Conservation (phyloP, 2,888 invertebrate species). For the Drosophila cyrtoloma region DNA sequence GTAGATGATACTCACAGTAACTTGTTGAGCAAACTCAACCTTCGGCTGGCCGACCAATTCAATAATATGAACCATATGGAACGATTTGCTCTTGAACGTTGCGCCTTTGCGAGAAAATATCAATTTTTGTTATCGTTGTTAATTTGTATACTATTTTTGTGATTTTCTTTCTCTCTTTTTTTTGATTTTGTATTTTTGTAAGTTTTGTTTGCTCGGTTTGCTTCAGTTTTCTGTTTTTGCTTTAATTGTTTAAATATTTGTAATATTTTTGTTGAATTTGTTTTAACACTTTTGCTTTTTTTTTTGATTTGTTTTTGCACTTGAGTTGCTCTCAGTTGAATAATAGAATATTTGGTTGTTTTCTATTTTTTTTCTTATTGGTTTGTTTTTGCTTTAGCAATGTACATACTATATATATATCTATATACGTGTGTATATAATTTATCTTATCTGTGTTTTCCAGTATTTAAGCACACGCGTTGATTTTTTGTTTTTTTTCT, state of each 20-base stretch:
- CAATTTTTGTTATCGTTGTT: constrained; percentile 44
- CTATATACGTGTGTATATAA: constrained; percentile 52
- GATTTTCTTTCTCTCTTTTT: constrained; percentile 6
- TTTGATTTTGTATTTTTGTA: constrained; percentile 22
- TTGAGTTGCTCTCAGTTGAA: constrained; percentile 49
- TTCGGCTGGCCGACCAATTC: constrained; percentile 92
- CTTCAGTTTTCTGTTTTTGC: constrained; percentile 35
- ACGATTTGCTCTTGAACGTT: constrained; percentile 85
- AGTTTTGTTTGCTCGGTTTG: constrained; percentile 41
- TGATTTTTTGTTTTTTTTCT: constrained; percentile 29
- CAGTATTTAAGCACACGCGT: constrained; percentile 76
- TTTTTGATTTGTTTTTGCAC: constrained; percentile 48
- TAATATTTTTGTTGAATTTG: constrained; percentile 25
- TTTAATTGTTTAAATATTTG: constrained; percentile 31
- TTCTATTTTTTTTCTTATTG: constrained; percentile 31
- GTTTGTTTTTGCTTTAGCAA: constrained; percentile 48
- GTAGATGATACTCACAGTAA: constrained; percentile 89
- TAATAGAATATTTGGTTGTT: constrained; percentile 25
- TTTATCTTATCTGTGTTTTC: constrained; percentile 76
- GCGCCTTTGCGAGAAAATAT: constrained; percentile 75
- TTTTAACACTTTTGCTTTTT: constrained; percentile 40
- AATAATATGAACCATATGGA: constrained; percentile 94
- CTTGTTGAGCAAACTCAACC: constrained; percentile 91
- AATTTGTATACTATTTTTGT: constrained; percentile 10
- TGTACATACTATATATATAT: constrained; percentile 38